Evolutionary conservation across 2,888 invertebrate species (phyloP), one percentile per base, ranked within the genome.

Genomic region (Pristionchus fissidentatus): DNA sequence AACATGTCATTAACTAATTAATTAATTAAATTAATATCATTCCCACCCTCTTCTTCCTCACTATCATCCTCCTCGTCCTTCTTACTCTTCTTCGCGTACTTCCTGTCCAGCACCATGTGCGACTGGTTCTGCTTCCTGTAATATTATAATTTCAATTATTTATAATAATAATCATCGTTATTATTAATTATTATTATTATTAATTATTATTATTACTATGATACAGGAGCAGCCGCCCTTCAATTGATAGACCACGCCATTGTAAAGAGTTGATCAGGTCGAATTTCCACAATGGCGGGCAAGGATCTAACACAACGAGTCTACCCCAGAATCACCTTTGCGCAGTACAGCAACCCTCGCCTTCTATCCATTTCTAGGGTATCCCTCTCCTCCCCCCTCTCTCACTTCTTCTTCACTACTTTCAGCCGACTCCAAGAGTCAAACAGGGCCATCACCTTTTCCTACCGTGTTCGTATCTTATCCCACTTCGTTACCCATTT

Each of bases 111-210:
- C 19, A 79, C 79, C 79, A 79, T 79, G 26, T 79, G 55, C 38
- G 79, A 79, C 26, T 79, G 80, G 26, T 80, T 80, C 35, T n/a
- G 26, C 78, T 26, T 78, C 66, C 66, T 66, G 66, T 22, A 66
- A 66, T 32, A n/a, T 32, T 15, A n/a, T n/a, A n/a, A n/a, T n/a
- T n/a, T n/a, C n/a, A n/a, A n/a, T n/a, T n/a, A n/a, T n/a, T n/a
- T n/a, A n/a, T n/a, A n/a, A n/a, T n/a, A n/a, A n/a, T n/a, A n/a
- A n/a, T n/a, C n/a, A n/a, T n/a, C n/a, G n/a, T n/a, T n/a, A n/a
- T n/a, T n/a, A n/a, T n/a, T n/a, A n/a, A n/a, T n/a, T n/a, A n/a
- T n/a, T n/a, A n/a, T n/a, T n/a, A n/a, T n/a, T n/a, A n/a, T n/a
- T n/a, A n/a, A n/a, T n/a, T n/a, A n/a, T n/a, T n/a, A n/a, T n/a